phyloP scores from a whole-genome alignment of 2,888 invertebrate genomes.

The Drosophila austrosaltans region DNA sequence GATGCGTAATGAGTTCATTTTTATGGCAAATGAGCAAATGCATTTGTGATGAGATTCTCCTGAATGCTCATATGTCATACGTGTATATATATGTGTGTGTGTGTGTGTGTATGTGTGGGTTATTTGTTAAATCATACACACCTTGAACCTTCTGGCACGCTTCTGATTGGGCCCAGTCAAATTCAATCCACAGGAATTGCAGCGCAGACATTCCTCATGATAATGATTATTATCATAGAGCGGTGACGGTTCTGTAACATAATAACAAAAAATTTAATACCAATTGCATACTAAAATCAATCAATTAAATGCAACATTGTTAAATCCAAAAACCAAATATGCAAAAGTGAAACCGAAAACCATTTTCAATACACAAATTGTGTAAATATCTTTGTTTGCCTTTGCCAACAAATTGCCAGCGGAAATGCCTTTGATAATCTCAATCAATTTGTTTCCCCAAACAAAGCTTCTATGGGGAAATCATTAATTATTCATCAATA shows the following conservation, averaged over 20 bases:
- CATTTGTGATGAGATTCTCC: slow-evolving; percentile 58
- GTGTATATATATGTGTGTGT: slow-evolving; percentile 7
- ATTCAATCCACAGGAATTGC: slow-evolving; percentile 97
- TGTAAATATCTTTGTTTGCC: no score
- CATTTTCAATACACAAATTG: no score
- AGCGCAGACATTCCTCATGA: slow-evolving; percentile 98
- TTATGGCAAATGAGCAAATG: slow-evolving; percentile 64
- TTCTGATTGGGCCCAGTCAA: slow-evolving; percentile 94
- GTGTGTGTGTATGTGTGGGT: neutral
- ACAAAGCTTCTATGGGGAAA: no score
- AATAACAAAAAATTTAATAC: slow-evolving; percentile 13
- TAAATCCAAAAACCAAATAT: no score
- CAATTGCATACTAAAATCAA: neutral
- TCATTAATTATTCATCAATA: no score
- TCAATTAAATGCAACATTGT: slow-evolving; percentile 11
- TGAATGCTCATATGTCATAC: neutral
- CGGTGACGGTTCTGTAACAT: slow-evolving; percentile 92
- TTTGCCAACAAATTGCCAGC: no score
- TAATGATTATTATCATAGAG: slow-evolving; percentile 97
- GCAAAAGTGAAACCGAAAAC: no score
- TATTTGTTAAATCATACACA: slow-evolving; percentile 50
- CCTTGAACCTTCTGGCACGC: slow-evolving; percentile 87
- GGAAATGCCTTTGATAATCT: no score
- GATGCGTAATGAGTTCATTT: slow-evolving; percentile 55
- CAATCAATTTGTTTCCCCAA: no score